Evolutionary conservation across 2,113 vertebrate species (phyloP), one percentile per base, ranked within the genome.

Genomic region (Proteles cristata): DNA sequence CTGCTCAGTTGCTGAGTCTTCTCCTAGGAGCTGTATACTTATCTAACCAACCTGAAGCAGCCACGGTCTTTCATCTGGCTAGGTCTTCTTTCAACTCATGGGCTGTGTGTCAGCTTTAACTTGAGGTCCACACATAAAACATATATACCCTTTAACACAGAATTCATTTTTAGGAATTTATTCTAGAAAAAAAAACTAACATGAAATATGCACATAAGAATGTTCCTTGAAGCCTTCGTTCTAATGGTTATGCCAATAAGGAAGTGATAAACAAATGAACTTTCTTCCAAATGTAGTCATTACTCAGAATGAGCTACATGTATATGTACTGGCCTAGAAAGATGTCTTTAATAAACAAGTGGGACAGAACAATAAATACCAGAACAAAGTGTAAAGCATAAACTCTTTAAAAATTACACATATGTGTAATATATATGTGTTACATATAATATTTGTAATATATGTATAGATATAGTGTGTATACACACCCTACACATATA

Each of bases 341-440:
- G 50, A 58, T 17, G 12, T n/a, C 66, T 85, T 71, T 80, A 89
- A 71, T 92, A 77, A 95, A 90, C 88, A 63, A 96, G 55, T 25
- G n/a, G 35, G 65, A 65, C 69, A 43, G 33, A 77, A 88, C 28
- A 53, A 95, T 45, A 76, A 76, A 4, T 43, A 43, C 35, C 76
- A 85, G 48, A 76, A 90, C 31, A 94, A 94, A 92, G 31, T 66
- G 16, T 61, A 76, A 92, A 79, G 48, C 48, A 69, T 10, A 50
- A 74, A 69, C 28, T 1, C 55, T 89, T 79, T 69, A 83, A 87
- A 92, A 89, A 92, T 61, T 80, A 69, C n/a, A 71, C 61, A 35
- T 7, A 23, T n/a, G 55, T 58, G 15, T 55, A 23, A 61, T 23
- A 61, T 61, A 61, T 61, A 61, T 23, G 19, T 23, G 23, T 23